Conservation (phyloP, 2,113 vertebrate species). For the Menidia beryllina region DNA sequence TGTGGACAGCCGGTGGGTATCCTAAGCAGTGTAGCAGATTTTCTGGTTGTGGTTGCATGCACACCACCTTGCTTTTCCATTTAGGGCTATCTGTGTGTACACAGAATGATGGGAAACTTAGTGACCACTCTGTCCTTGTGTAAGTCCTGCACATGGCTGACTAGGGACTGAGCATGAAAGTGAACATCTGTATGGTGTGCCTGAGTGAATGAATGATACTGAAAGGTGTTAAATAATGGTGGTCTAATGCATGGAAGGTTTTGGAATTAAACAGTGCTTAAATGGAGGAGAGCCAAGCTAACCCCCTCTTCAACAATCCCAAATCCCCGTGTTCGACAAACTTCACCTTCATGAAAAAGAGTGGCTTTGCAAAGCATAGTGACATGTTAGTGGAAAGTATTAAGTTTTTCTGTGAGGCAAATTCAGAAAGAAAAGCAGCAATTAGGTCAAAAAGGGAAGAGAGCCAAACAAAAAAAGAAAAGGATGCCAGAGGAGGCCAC, state of each 20-base stretch:
- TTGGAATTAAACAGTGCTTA: constrained; percentile 43
- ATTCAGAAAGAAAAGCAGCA: constrained; percentile 41
- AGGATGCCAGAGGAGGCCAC: constrained; percentile 23
- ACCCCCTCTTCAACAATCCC: constrained; percentile 47
- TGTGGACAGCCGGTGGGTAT: constrained; percentile 78
- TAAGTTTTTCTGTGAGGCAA: constrained; percentile 42
- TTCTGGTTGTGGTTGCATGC: constrained; percentile 63
- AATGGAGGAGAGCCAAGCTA: constrained; percentile 24
- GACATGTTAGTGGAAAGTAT: constrained; percentile 52
- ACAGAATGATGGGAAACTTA: constrained; percentile 76
- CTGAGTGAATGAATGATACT: constrained; percentile 10
- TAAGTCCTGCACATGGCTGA: constrained; percentile 15
- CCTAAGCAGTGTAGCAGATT: constrained; percentile 81
- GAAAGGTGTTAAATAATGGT: constrained; percentile 36
- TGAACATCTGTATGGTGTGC: constrained; percentile 4
- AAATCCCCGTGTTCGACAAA: constrained; percentile 25
- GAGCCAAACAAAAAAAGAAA: constrained; percentile 29
- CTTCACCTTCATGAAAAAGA: constrained; percentile 51
- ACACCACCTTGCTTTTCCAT: constrained; percentile 81
- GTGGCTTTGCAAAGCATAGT: constrained; percentile 20
- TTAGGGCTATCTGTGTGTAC: constrained; percentile 68
- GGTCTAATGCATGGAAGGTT: constrained; percentile 53
- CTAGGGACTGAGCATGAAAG: background rate
- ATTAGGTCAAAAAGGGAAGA: constrained; percentile 31
- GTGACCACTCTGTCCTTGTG: constrained; percentile 47